phyloP scores from a whole-genome alignment of 2,113 vertebrate species.

The Meriones unguiculatus region DNA sequence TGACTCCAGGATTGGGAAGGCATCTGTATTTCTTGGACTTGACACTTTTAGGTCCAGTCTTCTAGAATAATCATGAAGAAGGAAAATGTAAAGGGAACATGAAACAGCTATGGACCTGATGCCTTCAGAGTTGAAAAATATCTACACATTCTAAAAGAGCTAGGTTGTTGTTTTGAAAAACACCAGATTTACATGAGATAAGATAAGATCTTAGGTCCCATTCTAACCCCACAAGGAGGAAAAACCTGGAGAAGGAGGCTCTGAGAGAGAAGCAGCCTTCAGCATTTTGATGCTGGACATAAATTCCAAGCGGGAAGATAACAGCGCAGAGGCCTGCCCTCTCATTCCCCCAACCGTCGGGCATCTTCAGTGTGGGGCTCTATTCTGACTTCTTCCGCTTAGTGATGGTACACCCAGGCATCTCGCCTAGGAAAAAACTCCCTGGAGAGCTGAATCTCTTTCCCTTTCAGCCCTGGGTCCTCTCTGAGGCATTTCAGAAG shows the following conservation, averaged over 20 bases:
- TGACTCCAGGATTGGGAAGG: neutral
- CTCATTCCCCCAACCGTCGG: neutral
- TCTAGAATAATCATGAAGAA: neutral
- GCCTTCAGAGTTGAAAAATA: neutral
- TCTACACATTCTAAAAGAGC: constrained; percentile 38
- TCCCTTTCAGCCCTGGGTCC: neutral
- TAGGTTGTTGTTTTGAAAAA: constrained; percentile 38
- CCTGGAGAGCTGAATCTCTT: neutral
- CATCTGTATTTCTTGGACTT: neutral
- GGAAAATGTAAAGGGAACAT: constrained; percentile 19
- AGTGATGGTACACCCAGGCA: neutral
- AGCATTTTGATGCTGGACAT: neutral
- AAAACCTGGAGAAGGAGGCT: neutral
- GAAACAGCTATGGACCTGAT: neutral
- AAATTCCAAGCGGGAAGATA: constrained; percentile 27
- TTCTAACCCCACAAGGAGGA: neutral
- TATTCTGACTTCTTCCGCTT: neutral
- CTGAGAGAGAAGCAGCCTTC: neutral
- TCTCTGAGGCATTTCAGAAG: constrained; percentile 15
- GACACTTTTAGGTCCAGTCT: neutral
- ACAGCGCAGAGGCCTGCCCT: rapidly evolving
- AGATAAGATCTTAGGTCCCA: neutral
- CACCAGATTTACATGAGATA: neutral
- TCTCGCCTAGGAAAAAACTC: neutral
- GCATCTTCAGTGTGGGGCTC: neutral